Base-by-base conservation (phyloP, 1,140 invertebrate species). In the Lepidurus arcticus region DNA sequence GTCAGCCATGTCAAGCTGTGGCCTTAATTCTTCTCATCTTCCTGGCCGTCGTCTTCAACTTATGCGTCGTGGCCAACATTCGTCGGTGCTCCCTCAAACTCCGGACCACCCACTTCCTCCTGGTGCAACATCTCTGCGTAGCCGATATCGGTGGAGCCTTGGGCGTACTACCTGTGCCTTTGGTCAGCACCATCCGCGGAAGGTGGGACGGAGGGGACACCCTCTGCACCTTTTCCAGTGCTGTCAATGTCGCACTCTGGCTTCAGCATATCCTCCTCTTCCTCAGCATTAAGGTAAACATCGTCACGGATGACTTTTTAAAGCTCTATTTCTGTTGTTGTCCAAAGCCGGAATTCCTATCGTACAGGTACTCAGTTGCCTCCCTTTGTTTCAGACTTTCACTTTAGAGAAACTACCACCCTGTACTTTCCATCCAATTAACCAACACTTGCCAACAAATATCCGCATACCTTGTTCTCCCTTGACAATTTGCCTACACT, bases 91-190 rank as follows among this genome's bases (percentile, higher is more conserved):
- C 81, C 65, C 80, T 84, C 42, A 84, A 84, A 78, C 77, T 83
- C 44, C 79, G 81, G 43, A 83, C 83, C 78, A 82, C 83, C 26
- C 82, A 84, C 78, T 84, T 84, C 75, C 81, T 83, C 5, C 82
- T 84, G 43, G 83, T 84, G 34, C 82, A 84, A 53, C 82, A 84
- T 78, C 81, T 84, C 34, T 84, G 83, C 79, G 81, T 84, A 78
- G 81, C 82, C 24, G 83, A 84, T 76, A 81, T 81, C 44, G 47
- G 83, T 1, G 83, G 83, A 7, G 83, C 83, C 9, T 73, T 82
- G 10, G 78, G 82, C 44, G 81, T 84, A 10, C 83, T 84, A 10
- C 83, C 83, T 8, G 79, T 84, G 42, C 83, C 83, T 21, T 76
- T 84, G 73, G 79, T 81, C 16, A 82, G 81, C 34, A 81, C 83